A percentile compares a stretch with the other conserved stretches of the same genome.
Conservation (phyloP, 1,140 invertebrate species). For the Tetramorium parvispinum region DNA sequence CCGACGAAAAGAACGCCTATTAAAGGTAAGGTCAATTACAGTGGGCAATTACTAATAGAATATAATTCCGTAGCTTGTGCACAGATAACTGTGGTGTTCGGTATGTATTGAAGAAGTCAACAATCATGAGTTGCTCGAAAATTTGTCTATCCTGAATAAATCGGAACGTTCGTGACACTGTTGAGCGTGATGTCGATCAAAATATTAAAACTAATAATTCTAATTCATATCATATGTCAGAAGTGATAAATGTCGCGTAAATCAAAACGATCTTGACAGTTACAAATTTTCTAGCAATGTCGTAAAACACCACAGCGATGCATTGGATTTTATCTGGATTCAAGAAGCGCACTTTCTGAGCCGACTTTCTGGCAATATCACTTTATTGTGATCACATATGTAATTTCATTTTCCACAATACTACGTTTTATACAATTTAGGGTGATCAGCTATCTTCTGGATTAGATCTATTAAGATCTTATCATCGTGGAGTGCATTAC, state of each 20-base stretch:
- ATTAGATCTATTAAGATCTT: slow-evolving; percentile 61
- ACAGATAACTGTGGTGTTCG: slow-evolving; percentile 82
- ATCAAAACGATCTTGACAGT: background rate
- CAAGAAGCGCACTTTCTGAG: slow-evolving; percentile 69
- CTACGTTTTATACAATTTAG: slow-evolving; percentile 61
- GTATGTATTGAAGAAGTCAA: slow-evolving; percentile 85
- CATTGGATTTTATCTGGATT: slow-evolving; percentile 72
- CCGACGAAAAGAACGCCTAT: slow-evolving; percentile 92
- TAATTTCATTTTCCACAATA: slow-evolving; percentile 63
- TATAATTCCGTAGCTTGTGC: slow-evolving; percentile 85
- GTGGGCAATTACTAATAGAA: slow-evolving; percentile 83
- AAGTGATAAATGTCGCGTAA: background rate
- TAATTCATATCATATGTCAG: background rate
- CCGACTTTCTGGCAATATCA: slow-evolving; percentile 66
- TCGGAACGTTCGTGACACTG: background rate
- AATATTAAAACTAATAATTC: background rate
- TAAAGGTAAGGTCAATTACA: slow-evolving; percentile 87
- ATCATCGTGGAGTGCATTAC: slow-evolving; percentile 61
- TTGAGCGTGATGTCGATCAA: background rate
- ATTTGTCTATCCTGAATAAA: slow-evolving; percentile 62
- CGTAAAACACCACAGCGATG: slow-evolving; percentile 68
- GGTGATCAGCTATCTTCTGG: slow-evolving; percentile 48
- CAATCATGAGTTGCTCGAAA: slow-evolving; percentile 69
- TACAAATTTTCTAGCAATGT: slow-evolving; percentile 71
- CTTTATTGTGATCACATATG: slow-evolving; percentile 53